Evolutionary conservation across 1,140 invertebrate species (phyloP), one percentile per base, ranked within the genome.

Genomic region (Thaumatotibia leucotreta): DNA sequence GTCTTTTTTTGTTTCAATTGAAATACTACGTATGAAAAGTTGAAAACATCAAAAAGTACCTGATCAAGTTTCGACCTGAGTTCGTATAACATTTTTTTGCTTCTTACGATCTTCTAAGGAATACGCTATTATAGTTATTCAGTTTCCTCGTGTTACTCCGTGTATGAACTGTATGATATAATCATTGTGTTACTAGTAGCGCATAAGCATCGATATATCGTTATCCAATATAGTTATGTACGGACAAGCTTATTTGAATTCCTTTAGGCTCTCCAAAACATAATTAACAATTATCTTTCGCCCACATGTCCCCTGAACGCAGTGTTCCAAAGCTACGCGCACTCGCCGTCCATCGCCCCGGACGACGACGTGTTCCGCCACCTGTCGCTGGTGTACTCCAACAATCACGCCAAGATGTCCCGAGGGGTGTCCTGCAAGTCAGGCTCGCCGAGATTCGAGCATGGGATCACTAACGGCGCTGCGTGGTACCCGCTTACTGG

Each of bases 321-420:
- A 96, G 95, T 96, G 86, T 96, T 96, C 92, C 95, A 96, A 92
- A 95, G 94, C 76, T 96, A 95, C 75, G 92, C 94, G 45, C 94
- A 95, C 45, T 91, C 94, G 32, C 95, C 95, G 58, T 97, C 96
- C 32, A 92, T 97, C 66, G 96, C 97, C 33, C 97, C 97, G 0
- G 98, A 99, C 84, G 97, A 99, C 86, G 97, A 98, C 82, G 95
- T 98, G 2, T 99, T 99, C 89, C 95, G 95, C 69, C 96, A 98
- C 86, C 85, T 99, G 35, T 96, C 98, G 20, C 91, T 96, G 69
- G 94, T 96, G 4, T 99, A 99, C 91, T 96, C 97, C 1, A 94
- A 95, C 70, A 97, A 97, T 88, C 97, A 98, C 86, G 95, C 94
- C 32, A 96, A 95, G 69, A 97, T 97, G 96, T 94, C 95, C 52